Conservation (phyloP, 2,113 vertebrate genomes). For the Spermophilus dauricus region DNA sequence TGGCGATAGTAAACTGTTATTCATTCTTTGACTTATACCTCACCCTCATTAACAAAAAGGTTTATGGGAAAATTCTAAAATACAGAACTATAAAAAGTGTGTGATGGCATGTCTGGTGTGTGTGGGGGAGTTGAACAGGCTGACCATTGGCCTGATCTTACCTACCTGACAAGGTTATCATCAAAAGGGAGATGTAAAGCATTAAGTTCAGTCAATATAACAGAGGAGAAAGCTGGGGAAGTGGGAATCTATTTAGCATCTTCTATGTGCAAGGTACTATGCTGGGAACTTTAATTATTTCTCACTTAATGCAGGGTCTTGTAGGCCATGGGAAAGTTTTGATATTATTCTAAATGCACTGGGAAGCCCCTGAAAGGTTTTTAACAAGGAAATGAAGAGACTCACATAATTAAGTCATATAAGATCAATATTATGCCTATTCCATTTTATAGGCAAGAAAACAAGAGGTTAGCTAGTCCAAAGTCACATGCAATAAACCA, state of each 20-base stretch:
- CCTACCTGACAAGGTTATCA: not conserved
- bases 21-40: not conserved
- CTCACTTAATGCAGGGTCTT: not conserved
- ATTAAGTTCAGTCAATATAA: not conserved
- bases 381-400: not conserved
- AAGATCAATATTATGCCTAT: not conserved
- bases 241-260: not conserved
- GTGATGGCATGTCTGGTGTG: not conserved
- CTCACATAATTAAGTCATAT: not conserved
- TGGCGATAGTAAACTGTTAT: not conserved
- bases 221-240: not conserved
- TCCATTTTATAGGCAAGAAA: not conserved
- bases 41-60: not conserved
- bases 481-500: not conserved
- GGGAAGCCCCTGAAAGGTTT: not conserved
- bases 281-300: not conserved
- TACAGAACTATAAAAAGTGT: not conserved
- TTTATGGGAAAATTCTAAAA: not conserved
- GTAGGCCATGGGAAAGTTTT: not conserved
- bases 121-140: not conserved
- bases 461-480: not conserved
- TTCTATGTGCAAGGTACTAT: not conserved
- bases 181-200: not conserved
- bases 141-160: not conserved
- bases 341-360: slow-evolving; percentile 15